phyloP scores from a whole-genome alignment of 2,797 vertebrate genomes.

The Hybognathus amarus region DNA sequence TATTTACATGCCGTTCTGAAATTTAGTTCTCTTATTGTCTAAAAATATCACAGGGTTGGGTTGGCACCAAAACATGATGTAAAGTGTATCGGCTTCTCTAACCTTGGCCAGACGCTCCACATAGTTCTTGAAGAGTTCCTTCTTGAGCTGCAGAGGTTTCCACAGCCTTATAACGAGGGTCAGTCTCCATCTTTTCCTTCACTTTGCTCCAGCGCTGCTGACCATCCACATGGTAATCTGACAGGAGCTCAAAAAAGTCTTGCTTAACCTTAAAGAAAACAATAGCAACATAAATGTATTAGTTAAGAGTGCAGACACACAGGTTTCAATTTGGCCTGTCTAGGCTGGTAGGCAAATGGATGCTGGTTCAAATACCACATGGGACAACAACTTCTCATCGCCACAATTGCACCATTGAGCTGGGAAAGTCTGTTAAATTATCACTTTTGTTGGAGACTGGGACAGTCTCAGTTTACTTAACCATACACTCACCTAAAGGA shows the following conservation, averaged over 20 bases:
- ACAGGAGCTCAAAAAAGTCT: conserved; percentile 95
- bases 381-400: background rate
- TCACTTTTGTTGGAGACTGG: background rate
- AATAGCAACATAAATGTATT: background rate
- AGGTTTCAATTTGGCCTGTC: background rate
- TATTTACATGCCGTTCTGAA: background rate
- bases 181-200: conserved; percentile 97
- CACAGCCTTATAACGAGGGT: conserved; percentile 94
- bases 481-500: too few relatives aligned
- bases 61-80: background rate
- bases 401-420: background rate
- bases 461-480: background rate
- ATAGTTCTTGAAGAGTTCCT: conserved; percentile 95
- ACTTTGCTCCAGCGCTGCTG: conserved; percentile 98
- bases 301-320: background rate
- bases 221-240: conserved; percentile 92
- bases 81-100: conserved; percentile 10
- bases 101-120: conserved; percentile 97
- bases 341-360: background rate
- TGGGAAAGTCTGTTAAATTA: background rate
- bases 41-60: background rate
- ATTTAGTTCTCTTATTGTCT: background rate
- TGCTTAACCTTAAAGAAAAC: conserved; percentile 84
- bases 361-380: background rate
- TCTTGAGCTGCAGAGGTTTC: conserved; percentile 94